Conservation (phyloP, 2,797 vertebrate species). For the Carduelis carduelis region DNA sequence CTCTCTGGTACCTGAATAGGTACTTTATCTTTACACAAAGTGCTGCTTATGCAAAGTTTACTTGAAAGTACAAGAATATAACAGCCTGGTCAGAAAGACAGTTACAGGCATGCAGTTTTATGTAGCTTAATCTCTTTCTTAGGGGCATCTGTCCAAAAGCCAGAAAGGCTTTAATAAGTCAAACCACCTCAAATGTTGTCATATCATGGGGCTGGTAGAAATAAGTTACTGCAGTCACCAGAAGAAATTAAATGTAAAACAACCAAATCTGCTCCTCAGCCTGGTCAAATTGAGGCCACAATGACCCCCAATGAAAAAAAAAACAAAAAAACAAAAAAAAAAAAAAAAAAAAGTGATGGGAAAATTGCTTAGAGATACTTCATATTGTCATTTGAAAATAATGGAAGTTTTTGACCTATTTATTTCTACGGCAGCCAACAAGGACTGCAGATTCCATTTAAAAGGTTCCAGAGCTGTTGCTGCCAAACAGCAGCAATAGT, state of each 20-base stretch:
- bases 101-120: background rate
- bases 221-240: background rate
- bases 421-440: background rate
- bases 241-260: background rate
- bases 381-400: background rate
- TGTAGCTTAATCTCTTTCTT: background rate
- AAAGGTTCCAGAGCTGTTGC: background rate
- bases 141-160: background rate
- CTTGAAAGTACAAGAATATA: background rate
- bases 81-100: background rate
- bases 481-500: background rate
- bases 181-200: background rate
- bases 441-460: background rate
- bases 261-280: background rate
- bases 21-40: background rate
- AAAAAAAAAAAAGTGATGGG: background rate
- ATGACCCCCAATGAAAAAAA: rapidly evolving
- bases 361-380: background rate
- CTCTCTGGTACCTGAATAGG: background rate
- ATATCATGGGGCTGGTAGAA: background rate
- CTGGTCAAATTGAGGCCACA: background rate
- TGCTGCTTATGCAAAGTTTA: background rate
- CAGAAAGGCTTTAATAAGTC: background rate
- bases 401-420: background rate
- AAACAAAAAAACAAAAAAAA: too few species aligned